Conservation (phyloP, 2,888 invertebrate genomes). For the Melipona bicolor region DNA sequence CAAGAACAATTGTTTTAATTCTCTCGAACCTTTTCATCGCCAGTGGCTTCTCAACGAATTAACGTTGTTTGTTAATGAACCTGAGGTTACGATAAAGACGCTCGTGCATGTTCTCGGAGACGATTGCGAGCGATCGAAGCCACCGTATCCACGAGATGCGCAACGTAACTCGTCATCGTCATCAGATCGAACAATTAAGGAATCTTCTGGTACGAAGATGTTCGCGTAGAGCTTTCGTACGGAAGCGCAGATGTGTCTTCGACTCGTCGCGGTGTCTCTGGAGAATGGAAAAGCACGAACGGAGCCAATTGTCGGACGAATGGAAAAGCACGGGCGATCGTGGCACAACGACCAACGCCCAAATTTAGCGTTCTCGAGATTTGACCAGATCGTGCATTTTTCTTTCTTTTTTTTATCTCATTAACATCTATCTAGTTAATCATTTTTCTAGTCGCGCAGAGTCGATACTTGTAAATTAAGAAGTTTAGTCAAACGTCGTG, state of each 20-base stretch:
- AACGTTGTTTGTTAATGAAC: neutral
- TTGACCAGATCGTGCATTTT: neutral
- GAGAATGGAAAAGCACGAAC: slow-evolving; percentile 29
- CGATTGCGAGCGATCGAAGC: neutral
- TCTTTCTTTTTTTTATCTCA: too few relatives aligned
- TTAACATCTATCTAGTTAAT: too few relatives aligned
- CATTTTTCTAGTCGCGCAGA: too few relatives aligned
- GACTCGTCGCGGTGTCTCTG: neutral
- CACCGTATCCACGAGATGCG: neutral
- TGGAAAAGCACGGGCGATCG: slow-evolving; percentile 36
- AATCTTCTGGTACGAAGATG: neutral
- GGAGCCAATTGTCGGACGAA: slow-evolving; percentile 16
- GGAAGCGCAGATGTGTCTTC: neutral
- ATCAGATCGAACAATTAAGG: slow-evolving; percentile 16
- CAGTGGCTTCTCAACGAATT: neutral
- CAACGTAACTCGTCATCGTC: slow-evolving; percentile 3
- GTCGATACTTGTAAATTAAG: too few relatives aligned
- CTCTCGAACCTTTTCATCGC: too few relatives aligned
- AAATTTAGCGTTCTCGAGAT: neutral
- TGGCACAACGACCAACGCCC: slow-evolving; percentile 24
- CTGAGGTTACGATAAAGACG: neutral
- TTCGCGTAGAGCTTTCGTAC: neutral
- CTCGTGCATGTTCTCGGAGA: neutral
- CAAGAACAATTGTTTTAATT: too few relatives aligned
- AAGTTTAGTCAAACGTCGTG: too few relatives aligned